phyloP scores from a whole-genome alignment of 2,888 invertebrate species.

The Drosophila neotestacea region DNA sequence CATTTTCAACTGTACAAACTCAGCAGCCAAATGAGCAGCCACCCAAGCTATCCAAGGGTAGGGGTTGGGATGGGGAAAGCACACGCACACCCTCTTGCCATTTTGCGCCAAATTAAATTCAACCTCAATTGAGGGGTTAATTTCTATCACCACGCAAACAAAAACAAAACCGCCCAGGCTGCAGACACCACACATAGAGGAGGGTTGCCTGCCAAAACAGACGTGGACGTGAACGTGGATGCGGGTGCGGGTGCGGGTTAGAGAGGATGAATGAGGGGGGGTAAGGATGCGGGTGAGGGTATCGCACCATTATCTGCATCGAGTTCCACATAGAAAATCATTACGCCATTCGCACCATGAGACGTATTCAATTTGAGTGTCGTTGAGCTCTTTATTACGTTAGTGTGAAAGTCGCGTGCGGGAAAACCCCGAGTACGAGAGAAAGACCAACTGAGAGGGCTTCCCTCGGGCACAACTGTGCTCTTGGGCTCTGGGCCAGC shows the following conservation, averaged over 20 bases:
- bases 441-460: conserved; percentile 19
- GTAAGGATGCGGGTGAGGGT: conserved; percentile 34
- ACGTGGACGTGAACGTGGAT: conserved; percentile 21
- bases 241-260: conserved; percentile 30
- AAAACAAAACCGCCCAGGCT: conserved; percentile 75
- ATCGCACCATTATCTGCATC: conserved; percentile 78
- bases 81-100: conserved; percentile 69
- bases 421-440: conserved; percentile 52
- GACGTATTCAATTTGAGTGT: conserved; percentile 83
- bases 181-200: conserved; percentile 39
- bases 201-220: conserved; percentile 39
- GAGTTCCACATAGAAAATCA: conserved; percentile 82
- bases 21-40: conserved; percentile 65
- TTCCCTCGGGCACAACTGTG: conserved; percentile 43
- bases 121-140: conserved; percentile 86
- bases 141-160: conserved; percentile 83
- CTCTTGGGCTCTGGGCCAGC: conserved; percentile 16
- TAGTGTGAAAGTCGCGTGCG: conserved; percentile 84
- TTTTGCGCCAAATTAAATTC: conserved; percentile 85
- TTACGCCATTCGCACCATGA: conserved; percentile 83
- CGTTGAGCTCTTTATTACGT: conserved; percentile 85
- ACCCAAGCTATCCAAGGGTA: conserved; percentile 16
- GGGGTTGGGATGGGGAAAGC: conserved; percentile 1
- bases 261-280: background rate
- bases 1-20: conserved; percentile 68